A percentile compares a stretch with the other conserved stretches of the same genome.
Conservation (phyloP, 2,113 vertebrate genomes). For the Pelusios castaneus region DNA sequence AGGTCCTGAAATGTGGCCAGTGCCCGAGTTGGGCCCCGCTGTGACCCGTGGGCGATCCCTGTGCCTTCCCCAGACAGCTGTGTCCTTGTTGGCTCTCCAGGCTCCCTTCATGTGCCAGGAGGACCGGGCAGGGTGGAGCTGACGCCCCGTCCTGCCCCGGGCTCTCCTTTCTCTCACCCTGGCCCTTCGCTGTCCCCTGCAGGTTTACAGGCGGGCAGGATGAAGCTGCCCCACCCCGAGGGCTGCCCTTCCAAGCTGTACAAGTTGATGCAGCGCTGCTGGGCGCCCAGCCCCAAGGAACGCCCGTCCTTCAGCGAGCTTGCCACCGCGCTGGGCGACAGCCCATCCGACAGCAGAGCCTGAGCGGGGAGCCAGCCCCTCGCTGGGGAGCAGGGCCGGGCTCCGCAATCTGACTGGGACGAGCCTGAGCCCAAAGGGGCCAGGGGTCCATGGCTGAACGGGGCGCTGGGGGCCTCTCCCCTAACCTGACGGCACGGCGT, state of each 20-base stretch:
- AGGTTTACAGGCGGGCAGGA: conserved; percentile 89
- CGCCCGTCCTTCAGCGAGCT: conserved; percentile 95
- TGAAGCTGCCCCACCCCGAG: conserved; percentile 85
- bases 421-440: not conserved
- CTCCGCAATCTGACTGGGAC: not conserved
- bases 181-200: not conserved
- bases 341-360: conserved; percentile 90
- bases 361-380: conserved; percentile 71
- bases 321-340: conserved; percentile 83
- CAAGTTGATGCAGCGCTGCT: conserved; percentile 95
- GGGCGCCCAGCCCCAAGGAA: conserved; percentile 92
- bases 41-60: not conserved
- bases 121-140: too few relatives aligned
- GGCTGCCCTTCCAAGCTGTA: conserved; percentile 90
- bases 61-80: not conserved
- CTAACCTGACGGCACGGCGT: not conserved
- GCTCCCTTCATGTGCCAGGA: not conserved
- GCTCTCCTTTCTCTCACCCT: not conserved
- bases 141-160: too few relatives aligned
- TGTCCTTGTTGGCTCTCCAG: not conserved
- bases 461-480: not conserved
- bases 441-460: not conserved
- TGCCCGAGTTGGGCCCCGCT: not conserved
- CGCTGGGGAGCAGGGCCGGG: conserved; percentile 12
- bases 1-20: not conserved